A percentile compares a stretch with the other conserved stretches of the same genome.
Conservation (phyloP, 2,113 vertebrate species). For the Etia nguti region DNA sequence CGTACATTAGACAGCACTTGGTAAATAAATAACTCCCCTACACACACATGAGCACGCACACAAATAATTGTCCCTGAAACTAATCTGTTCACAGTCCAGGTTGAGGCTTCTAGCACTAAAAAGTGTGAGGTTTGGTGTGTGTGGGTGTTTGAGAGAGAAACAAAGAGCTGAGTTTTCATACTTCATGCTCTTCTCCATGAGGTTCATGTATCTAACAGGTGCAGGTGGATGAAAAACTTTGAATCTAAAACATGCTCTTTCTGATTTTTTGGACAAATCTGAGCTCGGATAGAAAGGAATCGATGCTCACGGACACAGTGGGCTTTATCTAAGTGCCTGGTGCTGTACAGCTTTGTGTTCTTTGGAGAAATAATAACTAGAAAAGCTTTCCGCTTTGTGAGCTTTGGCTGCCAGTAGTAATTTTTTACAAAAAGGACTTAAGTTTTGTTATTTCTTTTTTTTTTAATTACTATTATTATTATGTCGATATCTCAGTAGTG, state of each 20-base stretch:
- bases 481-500: not conserved
- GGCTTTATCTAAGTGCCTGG: not conserved
- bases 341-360: not conserved
- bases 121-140: not conserved
- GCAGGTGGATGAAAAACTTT: not conserved
- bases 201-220: not conserved
- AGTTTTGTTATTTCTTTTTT: not conserved
- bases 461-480: not conserved
- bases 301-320: not conserved
- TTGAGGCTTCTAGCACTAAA: conserved; percentile 8
- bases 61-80: not conserved
- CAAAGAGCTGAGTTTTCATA: not conserved
- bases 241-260: not conserved
- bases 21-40: conserved; percentile 63
- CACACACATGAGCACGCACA: not conserved
- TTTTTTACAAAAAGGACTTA: conserved; percentile 1
- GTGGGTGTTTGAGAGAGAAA: not conserved
- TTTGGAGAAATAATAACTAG: not conserved
- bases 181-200: not conserved
- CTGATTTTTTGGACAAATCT: not conserved
- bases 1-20: conserved; percentile 61
- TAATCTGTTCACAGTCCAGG: conserved; percentile 47
- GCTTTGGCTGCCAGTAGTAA: not conserved
- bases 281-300: not conserved
- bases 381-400: not conserved